These are phyloP conservation scores for Cherax quadricarinatus DNA, from an alignment of 1,140 invertebrate species.

Conservation along the genomic window DNA sequence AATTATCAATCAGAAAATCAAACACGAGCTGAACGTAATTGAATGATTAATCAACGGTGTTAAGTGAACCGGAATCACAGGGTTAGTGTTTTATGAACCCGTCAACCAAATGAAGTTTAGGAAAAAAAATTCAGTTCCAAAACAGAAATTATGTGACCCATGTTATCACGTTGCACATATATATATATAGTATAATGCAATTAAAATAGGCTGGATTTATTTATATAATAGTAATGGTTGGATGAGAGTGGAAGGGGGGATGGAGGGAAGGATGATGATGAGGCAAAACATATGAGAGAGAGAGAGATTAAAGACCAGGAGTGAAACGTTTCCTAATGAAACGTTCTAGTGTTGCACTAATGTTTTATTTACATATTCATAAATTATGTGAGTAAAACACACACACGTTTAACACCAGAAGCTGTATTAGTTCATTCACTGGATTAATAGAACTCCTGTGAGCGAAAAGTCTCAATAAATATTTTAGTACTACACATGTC, in stretches of 20 bases:
- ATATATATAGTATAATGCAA: constrained; percentile 13
- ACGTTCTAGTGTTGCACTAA: too few relatives aligned
- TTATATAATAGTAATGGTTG: neutral
- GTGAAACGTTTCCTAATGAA: too few relatives aligned
- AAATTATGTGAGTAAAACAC: too few relatives aligned
- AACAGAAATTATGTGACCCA: constrained; percentile 3
- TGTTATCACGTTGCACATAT: neutral
- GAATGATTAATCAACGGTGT: constrained; percentile 68
- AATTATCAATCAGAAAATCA: constrained; percentile 69
- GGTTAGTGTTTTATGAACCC: constrained; percentile 53
- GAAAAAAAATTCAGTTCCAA: constrained; percentile 4
- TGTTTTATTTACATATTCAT: too few relatives aligned
- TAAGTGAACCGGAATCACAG: constrained; percentile 63
- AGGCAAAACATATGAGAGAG: too few relatives aligned
- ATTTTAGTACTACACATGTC: too few relatives aligned
- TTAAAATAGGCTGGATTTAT: neutral
- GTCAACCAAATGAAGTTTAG: constrained; percentile 51
- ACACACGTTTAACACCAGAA: too few relatives aligned
- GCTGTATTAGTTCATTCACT: too few relatives aligned
- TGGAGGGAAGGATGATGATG: constrained; percentile 1
- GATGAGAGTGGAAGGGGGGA: neutral
- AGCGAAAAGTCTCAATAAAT: too few relatives aligned
- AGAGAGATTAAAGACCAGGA: too few relatives aligned
- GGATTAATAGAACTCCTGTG: too few relatives aligned
- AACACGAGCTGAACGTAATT: constrained; percentile 64